Percentiles rank a stretch among this genome's conserved stretches.
Evolutionary conservation across 2,888 invertebrate genomes (phyloP).

Genomic region (Portevinia maculata): DNA sequence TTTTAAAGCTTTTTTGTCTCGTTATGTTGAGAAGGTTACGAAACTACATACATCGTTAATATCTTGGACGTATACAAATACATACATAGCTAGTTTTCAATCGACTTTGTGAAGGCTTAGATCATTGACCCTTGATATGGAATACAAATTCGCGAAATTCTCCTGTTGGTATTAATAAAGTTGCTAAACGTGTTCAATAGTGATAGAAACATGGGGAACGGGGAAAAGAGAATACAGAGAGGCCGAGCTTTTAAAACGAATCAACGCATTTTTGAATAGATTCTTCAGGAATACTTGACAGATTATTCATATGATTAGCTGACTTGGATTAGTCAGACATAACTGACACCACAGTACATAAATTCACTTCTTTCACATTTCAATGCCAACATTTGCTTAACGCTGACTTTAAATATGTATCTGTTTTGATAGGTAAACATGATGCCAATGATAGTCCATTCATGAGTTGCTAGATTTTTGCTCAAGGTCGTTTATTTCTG

Average conservation of each 20-base stretch:
- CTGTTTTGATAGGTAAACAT: too few relatives aligned
- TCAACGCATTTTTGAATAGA: too few relatives aligned
- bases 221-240: neutral
- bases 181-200: slow-evolving; percentile 36
- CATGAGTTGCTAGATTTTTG: too few relatives aligned
- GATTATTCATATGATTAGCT: too few relatives aligned
- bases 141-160: slow-evolving; percentile 18
- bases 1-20: neutral
- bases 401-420: too few relatives aligned
- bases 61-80: neutral
- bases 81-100: slow-evolving; percentile 37
- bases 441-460: too few relatives aligned
- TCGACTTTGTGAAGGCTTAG: slow-evolving; percentile 15
- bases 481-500: too few relatives aligned
- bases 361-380: too few relatives aligned
- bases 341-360: too few relatives aligned
- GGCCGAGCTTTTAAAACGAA: neutral
- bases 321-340: too few relatives aligned
- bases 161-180: slow-evolving; percentile 11
- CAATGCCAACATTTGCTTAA: too few relatives aligned
- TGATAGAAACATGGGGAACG: neutral
- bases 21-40: slow-evolving; percentile 39
- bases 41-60: slow-evolving; percentile 12
- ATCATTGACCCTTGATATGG: slow-evolving; percentile 43
- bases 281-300: too few relatives aligned